Percentiles rank a stretch among this genome's conserved stretches.
These are phyloP conservation scores for Platycercus adscitus DNA, from an alignment of 2,113 vertebrate genomes.

Conservation along the genomic window DNA sequence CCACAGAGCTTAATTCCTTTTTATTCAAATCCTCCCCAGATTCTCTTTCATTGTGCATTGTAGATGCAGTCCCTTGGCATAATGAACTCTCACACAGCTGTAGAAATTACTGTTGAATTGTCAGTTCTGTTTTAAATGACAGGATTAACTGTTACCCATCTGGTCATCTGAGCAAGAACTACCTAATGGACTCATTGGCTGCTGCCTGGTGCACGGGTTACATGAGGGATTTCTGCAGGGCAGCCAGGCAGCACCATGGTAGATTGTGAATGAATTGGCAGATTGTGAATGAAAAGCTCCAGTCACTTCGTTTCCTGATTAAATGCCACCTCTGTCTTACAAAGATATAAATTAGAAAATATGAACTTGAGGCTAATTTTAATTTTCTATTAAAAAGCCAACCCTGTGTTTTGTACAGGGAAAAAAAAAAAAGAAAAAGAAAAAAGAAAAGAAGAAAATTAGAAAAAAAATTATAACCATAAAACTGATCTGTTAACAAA, in stretches of 20 bases:
- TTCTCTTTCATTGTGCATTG: not conserved
- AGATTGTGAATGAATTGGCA: not conserved
- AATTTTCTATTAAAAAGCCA: not conserved
- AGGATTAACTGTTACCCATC: constrained; percentile 8
- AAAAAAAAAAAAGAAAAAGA: not conserved
- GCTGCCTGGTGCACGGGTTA: not conserved
- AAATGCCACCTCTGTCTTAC: not conserved
- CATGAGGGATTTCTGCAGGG: not conserved
- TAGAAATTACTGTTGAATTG: constrained; percentile 13
- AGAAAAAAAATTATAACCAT: no score
- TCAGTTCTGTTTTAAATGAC: constrained; percentile 19
- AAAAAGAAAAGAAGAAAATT: not conserved
- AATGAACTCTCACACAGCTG: not conserved
- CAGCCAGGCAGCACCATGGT: not conserved
- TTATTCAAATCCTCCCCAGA: not conserved
- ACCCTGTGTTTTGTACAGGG: not conserved
- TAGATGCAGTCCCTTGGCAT: not conserved
- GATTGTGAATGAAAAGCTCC: not conserved
- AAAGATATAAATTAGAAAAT: not conserved
- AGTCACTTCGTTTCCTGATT: not conserved
- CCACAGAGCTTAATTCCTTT: not conserved
- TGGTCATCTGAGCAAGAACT: not conserved
- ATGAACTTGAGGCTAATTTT: not conserved
- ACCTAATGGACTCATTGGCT: not conserved
- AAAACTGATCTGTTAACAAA: not conserved